A percentile compares a stretch with the other conserved stretches of the same genome.
Conservation (phyloP, 1,140 invertebrate species). For the Laupala kohalensis region DNA sequence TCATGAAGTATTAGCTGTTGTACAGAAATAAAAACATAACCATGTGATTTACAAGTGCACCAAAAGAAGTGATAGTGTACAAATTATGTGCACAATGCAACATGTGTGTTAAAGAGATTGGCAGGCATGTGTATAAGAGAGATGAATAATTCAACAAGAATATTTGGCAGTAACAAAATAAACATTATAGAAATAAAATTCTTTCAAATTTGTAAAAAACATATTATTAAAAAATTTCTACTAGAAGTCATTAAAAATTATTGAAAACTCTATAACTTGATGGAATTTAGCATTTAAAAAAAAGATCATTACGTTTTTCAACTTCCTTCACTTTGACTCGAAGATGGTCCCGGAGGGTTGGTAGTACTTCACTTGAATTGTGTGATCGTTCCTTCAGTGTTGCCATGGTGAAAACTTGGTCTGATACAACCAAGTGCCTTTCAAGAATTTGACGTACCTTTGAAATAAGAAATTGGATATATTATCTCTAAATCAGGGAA, state of each 20-base stretch:
- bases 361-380: slow-evolving; percentile 44
- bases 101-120: too few relatives aligned
- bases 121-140: too few relatives aligned
- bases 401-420: slow-evolving; percentile 59
- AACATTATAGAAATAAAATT: neutral
- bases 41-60: too few relatives aligned
- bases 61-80: too few relatives aligned
- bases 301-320: slow-evolving; percentile 53
- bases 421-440: slow-evolving; percentile 61
- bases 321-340: slow-evolving; percentile 56
- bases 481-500: slow-evolving; percentile 4
- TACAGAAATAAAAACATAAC: too few relatives aligned
- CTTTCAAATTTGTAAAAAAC: neutral
- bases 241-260: too few relatives aligned
- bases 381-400: slow-evolving; percentile 51
- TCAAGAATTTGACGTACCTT: slow-evolving; percentile 67
- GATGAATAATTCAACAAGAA: too few relatives aligned
- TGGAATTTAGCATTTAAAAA: neutral
- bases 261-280: too few relatives aligned
- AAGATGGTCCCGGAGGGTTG: slow-evolving; percentile 52
- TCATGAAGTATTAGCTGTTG: too few relatives aligned
- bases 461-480: slow-evolving; percentile 18
- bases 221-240: too few relatives aligned
- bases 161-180: too few relatives aligned
- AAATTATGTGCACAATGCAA: too few relatives aligned